These are phyloP conservation scores for Cactoblastis cactorum DNA, from an alignment of 2,888 invertebrate species.

Conservation along the genomic window DNA sequence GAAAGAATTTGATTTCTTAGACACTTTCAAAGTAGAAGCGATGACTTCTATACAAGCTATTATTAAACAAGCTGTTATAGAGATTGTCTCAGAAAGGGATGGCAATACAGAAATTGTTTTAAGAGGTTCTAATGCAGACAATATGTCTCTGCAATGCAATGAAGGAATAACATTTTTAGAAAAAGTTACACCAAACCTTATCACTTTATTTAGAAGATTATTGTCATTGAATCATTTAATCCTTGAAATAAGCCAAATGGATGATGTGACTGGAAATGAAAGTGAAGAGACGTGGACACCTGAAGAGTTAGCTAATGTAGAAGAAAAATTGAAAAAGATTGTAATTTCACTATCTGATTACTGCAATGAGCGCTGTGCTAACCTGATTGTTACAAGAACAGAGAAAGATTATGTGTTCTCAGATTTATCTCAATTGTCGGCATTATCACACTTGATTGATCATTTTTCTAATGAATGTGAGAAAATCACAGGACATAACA, in stretches of 20 bases:
- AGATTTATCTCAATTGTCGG: constrained; percentile 86
- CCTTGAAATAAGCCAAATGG: constrained; percentile 84
- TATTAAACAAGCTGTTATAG: constrained; percentile 93
- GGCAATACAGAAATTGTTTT: constrained; percentile 67
- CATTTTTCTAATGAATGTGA: constrained; percentile 88
- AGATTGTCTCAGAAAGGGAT: constrained; percentile 76
- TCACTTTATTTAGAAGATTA: constrained; percentile 86
- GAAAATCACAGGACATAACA: constrained; percentile 84
- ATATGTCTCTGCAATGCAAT: constrained; percentile 78
- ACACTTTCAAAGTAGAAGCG: constrained; percentile 92
- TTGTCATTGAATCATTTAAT: constrained; percentile 87
- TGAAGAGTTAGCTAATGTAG: constrained; percentile 84
- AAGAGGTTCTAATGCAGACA: constrained; percentile 65
- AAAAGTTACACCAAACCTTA: constrained; percentile 82
- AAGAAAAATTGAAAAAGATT: constrained; percentile 86
- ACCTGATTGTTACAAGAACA: constrained; percentile 89
- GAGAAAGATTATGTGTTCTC: constrained; percentile 85
- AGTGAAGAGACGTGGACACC: constrained; percentile 84
- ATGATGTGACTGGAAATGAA: constrained; percentile 78
- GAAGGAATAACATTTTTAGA: constrained; percentile 85
- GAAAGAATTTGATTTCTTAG: constrained; percentile 93
- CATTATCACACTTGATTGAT: constrained; percentile 87
- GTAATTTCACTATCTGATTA: constrained; percentile 92
- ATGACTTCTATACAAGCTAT: constrained; percentile 92
- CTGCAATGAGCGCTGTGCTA: constrained; percentile 95